Percentiles rank a stretch among this genome's conserved stretches.
phyloP scores from a whole-genome alignment of 2,113 vertebrate species.

The Falco punctatus region DNA sequence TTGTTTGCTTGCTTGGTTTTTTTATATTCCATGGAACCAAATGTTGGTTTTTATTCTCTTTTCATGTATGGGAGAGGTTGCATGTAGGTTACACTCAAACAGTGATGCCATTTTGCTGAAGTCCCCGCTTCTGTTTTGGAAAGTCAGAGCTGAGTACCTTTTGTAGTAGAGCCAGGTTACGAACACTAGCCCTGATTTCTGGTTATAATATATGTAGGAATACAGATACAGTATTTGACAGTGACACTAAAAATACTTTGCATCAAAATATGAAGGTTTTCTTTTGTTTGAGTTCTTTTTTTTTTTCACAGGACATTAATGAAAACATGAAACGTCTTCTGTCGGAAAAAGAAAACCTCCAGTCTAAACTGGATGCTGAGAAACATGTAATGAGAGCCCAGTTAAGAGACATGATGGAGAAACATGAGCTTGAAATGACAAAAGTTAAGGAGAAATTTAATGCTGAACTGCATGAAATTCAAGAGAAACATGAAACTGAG shows the following conservation, averaged over 20 bases:
- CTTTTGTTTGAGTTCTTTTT: not conserved
- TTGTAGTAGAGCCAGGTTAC: not conserved
- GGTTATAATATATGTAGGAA: not conserved
- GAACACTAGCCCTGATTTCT: not conserved
- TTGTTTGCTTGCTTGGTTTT: too few relatives aligned
- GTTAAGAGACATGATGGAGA: slow-evolving; percentile 87
- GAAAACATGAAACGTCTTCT: slow-evolving; percentile 79
- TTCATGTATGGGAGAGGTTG: not conserved
- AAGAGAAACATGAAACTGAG: slow-evolving; percentile 78
- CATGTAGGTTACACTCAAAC: not conserved
- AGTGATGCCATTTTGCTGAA: not conserved
- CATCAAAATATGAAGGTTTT: not conserved
- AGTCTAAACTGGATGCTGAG: slow-evolving; percentile 89
- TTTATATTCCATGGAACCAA: not conserved
- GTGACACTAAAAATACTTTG: not conserved
- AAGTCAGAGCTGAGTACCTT: not conserved
- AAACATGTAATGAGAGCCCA: slow-evolving; percentile 92
- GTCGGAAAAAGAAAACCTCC: slow-evolving; percentile 85
- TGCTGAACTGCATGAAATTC: slow-evolving; percentile 67
- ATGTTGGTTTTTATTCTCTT: not conserved
- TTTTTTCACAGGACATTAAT: slow-evolving; percentile 74
- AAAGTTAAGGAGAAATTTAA: slow-evolving; percentile 66
- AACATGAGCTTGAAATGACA: slow-evolving; percentile 82
- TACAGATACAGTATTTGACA: not conserved
- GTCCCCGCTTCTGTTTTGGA: not conserved